Evolutionary conservation across 2,888 invertebrate species (phyloP), one percentile per base, ranked within the genome.

Genomic region (Meiosimyza decipiens): DNA sequence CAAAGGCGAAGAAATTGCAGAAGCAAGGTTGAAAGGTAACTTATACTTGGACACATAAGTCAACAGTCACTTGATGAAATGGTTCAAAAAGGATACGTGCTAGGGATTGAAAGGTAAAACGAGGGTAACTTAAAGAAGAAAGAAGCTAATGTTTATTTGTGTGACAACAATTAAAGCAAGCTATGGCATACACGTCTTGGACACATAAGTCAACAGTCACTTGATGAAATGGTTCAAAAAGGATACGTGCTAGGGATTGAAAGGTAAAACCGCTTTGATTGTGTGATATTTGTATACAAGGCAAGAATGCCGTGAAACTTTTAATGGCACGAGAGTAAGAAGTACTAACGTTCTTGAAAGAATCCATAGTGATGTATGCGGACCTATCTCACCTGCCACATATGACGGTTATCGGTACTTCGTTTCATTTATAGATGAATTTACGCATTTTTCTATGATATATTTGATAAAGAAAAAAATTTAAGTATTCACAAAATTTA

Each of bases 251-350:
- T 62, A n/a, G 63, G 63, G 18, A 71, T 71, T 47, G 71, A 54
- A 50, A 64, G 52, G 51, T 71, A n/a, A 71, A 64, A 55, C 28
- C 54, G 18, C 22, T 66, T 9, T 60, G 62, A 15, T 66, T 67
- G 33, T 72, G 66, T 72, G 71, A 66, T 15, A 60, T 66, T 12
- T 71, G 66, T 52, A 16, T 71, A 51, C 57, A 71, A 40, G 66
- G 59, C 16, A 71, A 71, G 51, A 71, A n/a, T 33, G 59, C 11
- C 13, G 59, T 40, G 59, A 66, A 1, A 64, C 71, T 59, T 71
- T 66, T 49, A 59, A 52, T 54, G 54, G 67, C 49, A 16, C 28
- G 28, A 60, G 22, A 22, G 22, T 22, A 3, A 22, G 22, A 22
- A 22, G 22, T 22, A 22, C 22, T 3, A 22, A 22, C 22, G 2